Conservation (phyloP, 2,888 invertebrate genomes). For the Polia nebulosa region DNA sequence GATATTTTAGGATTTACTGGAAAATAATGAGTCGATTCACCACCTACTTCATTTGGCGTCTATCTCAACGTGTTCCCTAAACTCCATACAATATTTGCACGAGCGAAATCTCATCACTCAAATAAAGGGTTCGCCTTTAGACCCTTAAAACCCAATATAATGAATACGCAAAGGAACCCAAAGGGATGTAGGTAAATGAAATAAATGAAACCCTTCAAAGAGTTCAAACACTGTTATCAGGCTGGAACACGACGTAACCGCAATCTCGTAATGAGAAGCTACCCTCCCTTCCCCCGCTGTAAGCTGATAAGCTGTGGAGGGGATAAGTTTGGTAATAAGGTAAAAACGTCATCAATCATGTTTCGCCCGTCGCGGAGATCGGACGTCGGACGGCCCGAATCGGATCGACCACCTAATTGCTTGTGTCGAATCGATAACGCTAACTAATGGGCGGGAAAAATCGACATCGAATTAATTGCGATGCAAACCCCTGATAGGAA, state of each 20-base stretch:
- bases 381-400: constrained; percentile 67
- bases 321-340: constrained; percentile 70
- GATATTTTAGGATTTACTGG: not conserved
- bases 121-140: constrained; percentile 55
- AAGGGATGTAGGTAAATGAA: constrained; percentile 66
- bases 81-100: constrained; percentile 56
- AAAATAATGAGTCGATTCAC: not conserved
- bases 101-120: constrained; percentile 60
- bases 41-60: not conserved
- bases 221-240: constrained; percentile 78
- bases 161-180: constrained; percentile 62
- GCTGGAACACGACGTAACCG: constrained; percentile 76
- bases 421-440: constrained; percentile 80
- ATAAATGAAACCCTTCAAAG: constrained; percentile 67
- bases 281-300: constrained; percentile 69
- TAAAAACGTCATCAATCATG: constrained; percentile 87
- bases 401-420: constrained; percentile 83
- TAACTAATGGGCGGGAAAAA: constrained; percentile 82
- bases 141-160: constrained; percentile 61
- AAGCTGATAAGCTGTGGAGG: constrained; percentile 70
- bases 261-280: constrained; percentile 80
- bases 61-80: constrained; percentile 31
- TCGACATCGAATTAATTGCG: constrained; percentile 80
- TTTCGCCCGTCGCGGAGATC: constrained; percentile 70
- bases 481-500: constrained; percentile 69